Conservation (phyloP, 2,113 vertebrate genomes). For the Sapayoa aenigma region DNA sequence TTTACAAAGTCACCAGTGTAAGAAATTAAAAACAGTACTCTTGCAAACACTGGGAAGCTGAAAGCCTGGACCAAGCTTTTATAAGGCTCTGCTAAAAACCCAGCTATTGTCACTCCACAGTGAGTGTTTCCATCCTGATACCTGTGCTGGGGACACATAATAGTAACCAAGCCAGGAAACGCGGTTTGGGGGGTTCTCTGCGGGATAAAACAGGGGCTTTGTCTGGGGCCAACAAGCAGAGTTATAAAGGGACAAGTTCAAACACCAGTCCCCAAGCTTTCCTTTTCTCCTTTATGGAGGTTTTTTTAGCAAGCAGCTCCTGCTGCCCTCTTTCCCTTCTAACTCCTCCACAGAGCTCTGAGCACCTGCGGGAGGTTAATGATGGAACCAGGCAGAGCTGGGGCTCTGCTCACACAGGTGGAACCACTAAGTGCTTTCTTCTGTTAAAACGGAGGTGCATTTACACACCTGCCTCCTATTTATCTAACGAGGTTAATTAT, state of each 20-base stretch:
- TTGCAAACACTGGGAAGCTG: background rate
- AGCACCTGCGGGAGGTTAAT: background rate
- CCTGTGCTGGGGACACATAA: accelerated
- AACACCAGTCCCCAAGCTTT: accelerated
- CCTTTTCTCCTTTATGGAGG: background rate
- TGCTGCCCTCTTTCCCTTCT: background rate
- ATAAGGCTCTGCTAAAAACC: background rate
- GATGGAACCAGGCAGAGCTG: background rate
- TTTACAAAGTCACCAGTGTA: background rate
- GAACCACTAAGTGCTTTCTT: background rate
- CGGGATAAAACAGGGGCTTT: background rate
- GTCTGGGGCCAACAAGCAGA: background rate
- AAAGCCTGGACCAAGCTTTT: background rate
- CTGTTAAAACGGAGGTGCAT: background rate
- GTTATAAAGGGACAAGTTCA: background rate
- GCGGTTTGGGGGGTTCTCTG: accelerated
- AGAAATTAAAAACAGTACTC: background rate
- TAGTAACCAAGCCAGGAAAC: background rate
- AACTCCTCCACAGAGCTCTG: background rate
- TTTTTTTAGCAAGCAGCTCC: background rate
- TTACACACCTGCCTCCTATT: background rate
- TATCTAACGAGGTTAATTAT: background rate
- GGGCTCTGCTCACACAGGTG: background rate
- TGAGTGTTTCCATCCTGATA: accelerated
- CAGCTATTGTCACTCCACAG: accelerated